Evolutionary conservation across 2,797 vertebrate species (phyloP).

Genomic region (Spatula clypeata): DNA sequence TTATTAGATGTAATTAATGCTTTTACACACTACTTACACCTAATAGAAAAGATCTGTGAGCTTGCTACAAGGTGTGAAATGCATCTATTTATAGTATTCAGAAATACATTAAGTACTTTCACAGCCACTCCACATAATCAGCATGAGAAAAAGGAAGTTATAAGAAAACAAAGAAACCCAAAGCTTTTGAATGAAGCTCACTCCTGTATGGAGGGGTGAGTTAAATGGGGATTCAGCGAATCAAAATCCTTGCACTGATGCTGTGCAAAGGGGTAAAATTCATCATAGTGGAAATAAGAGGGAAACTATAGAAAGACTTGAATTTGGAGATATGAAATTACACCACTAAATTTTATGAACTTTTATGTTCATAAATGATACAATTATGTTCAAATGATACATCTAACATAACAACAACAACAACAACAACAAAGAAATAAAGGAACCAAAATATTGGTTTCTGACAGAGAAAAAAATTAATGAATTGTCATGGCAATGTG

Average conservation of each 20-base stretch:
- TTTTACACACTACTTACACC: not conserved
- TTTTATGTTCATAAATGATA: no score
- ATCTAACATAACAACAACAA: not conserved
- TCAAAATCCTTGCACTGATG: not conserved
- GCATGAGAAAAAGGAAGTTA: not conserved
- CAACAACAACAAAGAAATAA: not conserved
- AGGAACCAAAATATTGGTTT: not conserved
- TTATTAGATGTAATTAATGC: slow-evolving; percentile 13
- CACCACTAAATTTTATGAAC: not conserved
- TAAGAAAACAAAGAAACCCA: not conserved
- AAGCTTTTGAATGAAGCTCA: not conserved
- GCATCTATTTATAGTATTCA: not conserved
- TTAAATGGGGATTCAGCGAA: not conserved
- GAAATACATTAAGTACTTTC: not conserved
- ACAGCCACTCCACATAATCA: not conserved
- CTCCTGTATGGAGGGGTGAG: not conserved
- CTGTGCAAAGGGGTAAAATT: not conserved
- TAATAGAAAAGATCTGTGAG: not conserved
- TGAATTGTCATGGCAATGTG: not conserved
- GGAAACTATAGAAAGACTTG: not conserved
- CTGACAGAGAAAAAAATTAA: not conserved
- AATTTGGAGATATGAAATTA: not conserved
- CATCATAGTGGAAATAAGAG: not conserved
- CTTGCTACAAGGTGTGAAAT: not conserved
- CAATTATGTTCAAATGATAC: not conserved